Percentiles rank a stretch among this genome's conserved stretches.
Conservation (phyloP, 2,888 invertebrate species). For the Pantelozetes paolii region DNA sequence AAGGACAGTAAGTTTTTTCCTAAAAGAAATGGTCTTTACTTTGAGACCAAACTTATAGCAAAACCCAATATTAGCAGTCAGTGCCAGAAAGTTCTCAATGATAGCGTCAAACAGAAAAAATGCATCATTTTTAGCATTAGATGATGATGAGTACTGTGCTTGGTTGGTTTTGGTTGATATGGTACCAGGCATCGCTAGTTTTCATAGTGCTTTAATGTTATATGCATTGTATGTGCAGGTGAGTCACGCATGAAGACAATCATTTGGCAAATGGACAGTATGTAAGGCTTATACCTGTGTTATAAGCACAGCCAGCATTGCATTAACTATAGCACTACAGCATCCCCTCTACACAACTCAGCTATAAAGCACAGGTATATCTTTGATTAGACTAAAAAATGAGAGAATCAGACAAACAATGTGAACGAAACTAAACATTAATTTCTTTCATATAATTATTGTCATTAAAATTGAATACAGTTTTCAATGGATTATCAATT, state of each 20-base stretch:
- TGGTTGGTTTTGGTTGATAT: constrained; percentile 23
- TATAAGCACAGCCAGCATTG: too few relatives aligned
- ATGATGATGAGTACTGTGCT: constrained; percentile 33
- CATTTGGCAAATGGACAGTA: constrained; percentile 35
- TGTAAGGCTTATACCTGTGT: neutral
- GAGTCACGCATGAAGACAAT: constrained; percentile 32
- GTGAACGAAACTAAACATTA: too few relatives aligned
- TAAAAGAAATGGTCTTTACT: neutral
- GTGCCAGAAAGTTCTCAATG: neutral
- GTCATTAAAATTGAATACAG: neutral
- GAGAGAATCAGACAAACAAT: neutral
- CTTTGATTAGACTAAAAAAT: neutral
- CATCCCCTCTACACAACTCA: neutral
- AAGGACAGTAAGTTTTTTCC: constrained; percentile 8
- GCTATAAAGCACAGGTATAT: neutral
- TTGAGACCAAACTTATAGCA: neutral
- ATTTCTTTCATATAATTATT: neutral
- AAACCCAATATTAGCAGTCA: constrained; percentile 12
- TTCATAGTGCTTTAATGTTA: constrained; percentile 22
- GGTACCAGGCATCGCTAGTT: constrained; percentile 29
- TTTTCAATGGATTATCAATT: neutral
- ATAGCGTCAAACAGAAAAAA: constrained; percentile 26
- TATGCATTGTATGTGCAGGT: constrained; percentile 24
- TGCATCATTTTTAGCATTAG: constrained; percentile 28
- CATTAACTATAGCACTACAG: neutral